phyloP scores from a whole-genome alignment of 2,797 vertebrate genomes.

The Myotis pilosus region DNA sequence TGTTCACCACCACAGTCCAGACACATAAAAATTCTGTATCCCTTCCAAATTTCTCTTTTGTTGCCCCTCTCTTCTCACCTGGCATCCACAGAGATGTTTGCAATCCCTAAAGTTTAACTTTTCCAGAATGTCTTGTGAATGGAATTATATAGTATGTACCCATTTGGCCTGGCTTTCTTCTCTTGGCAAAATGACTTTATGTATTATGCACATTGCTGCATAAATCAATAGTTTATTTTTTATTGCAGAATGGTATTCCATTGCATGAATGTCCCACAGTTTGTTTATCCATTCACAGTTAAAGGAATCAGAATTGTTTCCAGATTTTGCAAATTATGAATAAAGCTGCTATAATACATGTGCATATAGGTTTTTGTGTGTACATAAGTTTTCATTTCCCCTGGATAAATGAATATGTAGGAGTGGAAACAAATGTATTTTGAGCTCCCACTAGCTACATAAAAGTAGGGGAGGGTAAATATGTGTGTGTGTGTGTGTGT shows the following conservation, averaged over 20 bases:
- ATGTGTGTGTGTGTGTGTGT: background rate
- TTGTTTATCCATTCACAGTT: background rate
- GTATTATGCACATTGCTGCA: background rate
- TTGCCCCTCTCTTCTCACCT: background rate
- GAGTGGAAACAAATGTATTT: background rate
- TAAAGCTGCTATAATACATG: background rate
- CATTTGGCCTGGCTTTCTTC: background rate
- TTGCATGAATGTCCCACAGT: background rate
- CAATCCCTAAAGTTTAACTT: background rate
- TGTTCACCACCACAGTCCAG: background rate
- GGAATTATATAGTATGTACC: background rate
- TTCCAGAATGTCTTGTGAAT: background rate
- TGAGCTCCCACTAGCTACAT: background rate
- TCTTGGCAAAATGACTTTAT: background rate
- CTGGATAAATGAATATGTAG: background rate
- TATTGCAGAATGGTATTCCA: background rate
- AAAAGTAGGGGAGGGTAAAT: background rate
- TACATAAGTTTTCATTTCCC: background rate
- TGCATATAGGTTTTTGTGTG: background rate
- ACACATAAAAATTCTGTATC: background rate
- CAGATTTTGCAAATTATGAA: background rate
- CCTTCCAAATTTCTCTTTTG: background rate
- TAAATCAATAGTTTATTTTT: background rate
- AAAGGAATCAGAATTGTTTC: conserved; percentile 10
- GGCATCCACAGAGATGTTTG: background rate